Conservation (phyloP, 1,140 invertebrate species). For the Choristoneura fumiferana region DNA sequence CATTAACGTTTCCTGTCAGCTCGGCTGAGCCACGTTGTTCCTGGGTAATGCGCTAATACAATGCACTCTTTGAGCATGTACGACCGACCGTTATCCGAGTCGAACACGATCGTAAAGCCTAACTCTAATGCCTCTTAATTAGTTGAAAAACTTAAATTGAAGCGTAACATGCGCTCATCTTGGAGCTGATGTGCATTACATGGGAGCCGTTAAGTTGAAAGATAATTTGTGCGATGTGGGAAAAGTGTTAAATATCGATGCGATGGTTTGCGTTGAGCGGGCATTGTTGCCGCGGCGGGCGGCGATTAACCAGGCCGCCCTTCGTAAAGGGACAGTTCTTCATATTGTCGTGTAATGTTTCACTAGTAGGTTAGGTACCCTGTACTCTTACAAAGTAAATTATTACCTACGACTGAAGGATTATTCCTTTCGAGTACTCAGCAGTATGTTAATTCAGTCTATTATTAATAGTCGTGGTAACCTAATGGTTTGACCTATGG, state of each 20-base stretch:
- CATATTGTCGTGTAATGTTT: no score
- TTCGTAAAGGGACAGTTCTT: slow-evolving; percentile 2
- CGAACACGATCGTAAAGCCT: slow-evolving; percentile 1
- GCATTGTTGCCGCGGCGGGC: slow-evolving; percentile 38
- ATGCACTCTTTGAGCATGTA: slow-evolving; percentile 14
- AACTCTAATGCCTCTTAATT: background rate
- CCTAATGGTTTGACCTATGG: no score
- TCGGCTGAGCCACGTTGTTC: background rate
- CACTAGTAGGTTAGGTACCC: no score
- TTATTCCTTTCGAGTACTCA: no score
- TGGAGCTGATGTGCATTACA: slow-evolving; percentile 27
- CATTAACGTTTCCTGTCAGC: slow-evolving; percentile 38
- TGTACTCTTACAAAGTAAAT: no score
- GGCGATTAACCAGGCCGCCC: slow-evolving; percentile 4
- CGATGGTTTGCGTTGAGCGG: slow-evolving; percentile 53
- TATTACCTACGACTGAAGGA: no score
- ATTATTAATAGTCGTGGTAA: no score
- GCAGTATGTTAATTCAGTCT: no score
- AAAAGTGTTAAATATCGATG: slow-evolving; percentile 59
- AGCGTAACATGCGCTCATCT: slow-evolving; percentile 15
- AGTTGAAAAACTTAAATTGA: slow-evolving; percentile 3
- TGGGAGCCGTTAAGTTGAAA: slow-evolving; percentile 36
- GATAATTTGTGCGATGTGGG: slow-evolving; percentile 43
- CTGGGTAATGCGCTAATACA: background rate
- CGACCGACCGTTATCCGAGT: slow-evolving; percentile 3